Evolutionary conservation across 2,113 vertebrate species (phyloP), one percentile per base, ranked within the genome.

Genomic region (Larimichthys polyactis): DNA sequence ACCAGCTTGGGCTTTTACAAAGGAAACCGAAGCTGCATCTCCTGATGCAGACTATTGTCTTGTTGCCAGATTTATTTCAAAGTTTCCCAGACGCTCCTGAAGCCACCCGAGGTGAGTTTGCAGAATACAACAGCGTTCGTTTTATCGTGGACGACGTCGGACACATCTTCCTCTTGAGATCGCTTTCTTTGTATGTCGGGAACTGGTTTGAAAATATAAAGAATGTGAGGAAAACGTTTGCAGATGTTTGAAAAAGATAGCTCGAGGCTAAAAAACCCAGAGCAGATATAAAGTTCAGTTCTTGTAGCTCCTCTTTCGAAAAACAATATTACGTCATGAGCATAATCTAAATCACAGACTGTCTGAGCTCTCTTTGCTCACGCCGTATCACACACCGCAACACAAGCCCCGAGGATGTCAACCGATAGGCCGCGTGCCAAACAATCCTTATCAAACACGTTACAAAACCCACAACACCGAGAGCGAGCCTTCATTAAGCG

Each of bases 391-490:
- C n/a, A n/a, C 68, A 71, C 14, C 29, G 46, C 63, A 65, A 24
- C 71, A 67, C 64, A 75, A 72, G 48, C 64, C 65, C 60, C 0
- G 66, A 60, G 76, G 69, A 78, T 73, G 54, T 86, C 22, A 52
- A 22, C 52, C 17, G 29, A 74, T 73, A 62, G 63, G 78, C 76
- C 29, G 17, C 46, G 68, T 4, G 14, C 78, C 84, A 79, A 83
- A 79, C 68, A 59, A 52, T 27, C 20, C 66, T 86, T 69, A 88
- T 86, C 82, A 70, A 77, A 75, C 10, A 43, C 68, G 20, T 32
- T 44, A 48, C 67, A 36, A 22, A 81, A 55, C 32, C 63, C 11
- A 83, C 48, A 88, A 74, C 78, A 71, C 40, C 0, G 3, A 63
- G 71, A 72, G 43, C 0, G n/a, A 63, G 52, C 12, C 67, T 51